Evolutionary conservation across 2,888 invertebrate genomes (phyloP).

Genomic region (Leucophora obtusa): DNA sequence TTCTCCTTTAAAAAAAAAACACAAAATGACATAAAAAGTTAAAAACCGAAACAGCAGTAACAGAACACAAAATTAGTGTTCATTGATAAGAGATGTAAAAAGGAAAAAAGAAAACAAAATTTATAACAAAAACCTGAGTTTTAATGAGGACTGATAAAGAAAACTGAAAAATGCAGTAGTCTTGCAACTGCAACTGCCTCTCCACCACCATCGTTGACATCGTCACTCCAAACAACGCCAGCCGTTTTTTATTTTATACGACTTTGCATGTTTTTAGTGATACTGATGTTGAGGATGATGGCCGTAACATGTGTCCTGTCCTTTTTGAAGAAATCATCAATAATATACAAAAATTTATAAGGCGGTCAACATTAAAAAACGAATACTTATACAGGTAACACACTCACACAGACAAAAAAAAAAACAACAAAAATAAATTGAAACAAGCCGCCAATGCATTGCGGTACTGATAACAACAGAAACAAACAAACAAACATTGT

Average conservation of each 20-base stretch:
- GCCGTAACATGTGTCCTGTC: constrained; percentile 72
- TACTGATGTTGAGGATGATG: constrained; percentile 52
- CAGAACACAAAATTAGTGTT: constrained; percentile 65
- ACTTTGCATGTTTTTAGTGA: constrained; percentile 43
- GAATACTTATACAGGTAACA: constrained; percentile 70
- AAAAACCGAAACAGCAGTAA: constrained; percentile 50
- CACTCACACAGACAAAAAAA: not conserved
- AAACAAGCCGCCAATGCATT: constrained; percentile 58
- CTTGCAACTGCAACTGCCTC: constrained; percentile 33
- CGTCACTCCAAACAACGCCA: constrained; percentile 51
- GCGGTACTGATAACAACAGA: constrained; percentile 51
- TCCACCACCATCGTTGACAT: constrained; percentile 38
- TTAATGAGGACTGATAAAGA: constrained; percentile 60
- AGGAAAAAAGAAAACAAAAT: constrained; percentile 22
- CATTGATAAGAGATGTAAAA: constrained; percentile 59
- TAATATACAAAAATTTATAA: constrained; percentile 73
- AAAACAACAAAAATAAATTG: constrained; percentile 28
- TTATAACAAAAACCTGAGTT: constrained; percentile 58
- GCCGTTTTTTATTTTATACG: constrained; percentile 44
- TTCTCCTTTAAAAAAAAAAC: constrained; percentile 25
- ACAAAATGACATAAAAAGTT: not conserved
- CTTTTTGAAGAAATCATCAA: constrained; percentile 73
- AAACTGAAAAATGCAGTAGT: constrained; percentile 57
- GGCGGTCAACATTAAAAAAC: constrained; percentile 70
- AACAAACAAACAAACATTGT: constrained; percentile 52